Conservation (phyloP, 2,113 vertebrate species). For the Trichechus manatus region DNA sequence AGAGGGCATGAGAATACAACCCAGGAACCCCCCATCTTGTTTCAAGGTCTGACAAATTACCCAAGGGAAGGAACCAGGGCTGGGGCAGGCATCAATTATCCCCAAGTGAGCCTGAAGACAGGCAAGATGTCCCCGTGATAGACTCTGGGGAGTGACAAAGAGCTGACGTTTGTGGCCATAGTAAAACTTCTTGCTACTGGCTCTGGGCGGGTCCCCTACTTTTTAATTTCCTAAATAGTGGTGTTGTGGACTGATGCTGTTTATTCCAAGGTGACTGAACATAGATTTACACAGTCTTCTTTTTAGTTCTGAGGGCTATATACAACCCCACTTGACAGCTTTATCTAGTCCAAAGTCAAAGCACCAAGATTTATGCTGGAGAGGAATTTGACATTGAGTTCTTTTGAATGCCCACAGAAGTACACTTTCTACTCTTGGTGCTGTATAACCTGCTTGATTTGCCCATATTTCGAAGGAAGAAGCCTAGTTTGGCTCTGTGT, state of each 20-base stretch:
- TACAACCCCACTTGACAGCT: constrained; percentile 71
- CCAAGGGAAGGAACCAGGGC: not conserved
- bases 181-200: constrained; percentile 54
- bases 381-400: constrained; percentile 64
- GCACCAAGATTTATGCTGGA: constrained; percentile 62
- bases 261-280: constrained; percentile 71
- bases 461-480: constrained; percentile 64
- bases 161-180: not conserved
- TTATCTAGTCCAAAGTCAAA: constrained; percentile 78
- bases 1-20: not conserved
- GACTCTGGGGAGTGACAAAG: not conserved
- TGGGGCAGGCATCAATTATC: not conserved
- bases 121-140: not conserved
- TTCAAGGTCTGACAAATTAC: constrained; percentile 2
- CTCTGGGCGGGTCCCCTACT: constrained; percentile 10
- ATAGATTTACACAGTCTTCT: constrained; percentile 70
- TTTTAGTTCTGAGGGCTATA: constrained; percentile 52
- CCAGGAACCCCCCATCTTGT: not conserved
- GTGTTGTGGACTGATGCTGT: constrained; percentile 49
- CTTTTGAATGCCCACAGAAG: constrained; percentile 12
- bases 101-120: not conserved
- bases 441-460: not conserved
- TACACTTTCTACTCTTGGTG: not conserved
- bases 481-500: not conserved
- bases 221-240: constrained; percentile 66